Evolutionary conservation across 2,888 invertebrate genomes (phyloP).

Genomic region (Dynastes grantii): DNA sequence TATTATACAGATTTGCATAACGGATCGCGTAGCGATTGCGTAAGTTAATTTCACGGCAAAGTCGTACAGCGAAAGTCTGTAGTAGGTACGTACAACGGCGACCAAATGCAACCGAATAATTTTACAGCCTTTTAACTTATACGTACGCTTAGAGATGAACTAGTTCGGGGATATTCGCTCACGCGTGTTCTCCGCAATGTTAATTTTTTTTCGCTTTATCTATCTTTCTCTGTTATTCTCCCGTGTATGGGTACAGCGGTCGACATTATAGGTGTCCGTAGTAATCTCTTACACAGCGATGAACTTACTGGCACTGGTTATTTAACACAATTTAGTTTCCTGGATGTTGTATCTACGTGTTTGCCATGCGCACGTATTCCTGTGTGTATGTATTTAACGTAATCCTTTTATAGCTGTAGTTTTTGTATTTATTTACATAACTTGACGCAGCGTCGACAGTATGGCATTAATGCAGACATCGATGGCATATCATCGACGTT

Average conservation of each 20-base stretch:
- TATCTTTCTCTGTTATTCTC: slow-evolving; percentile 9
- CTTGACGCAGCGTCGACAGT: background rate
- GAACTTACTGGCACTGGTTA: slow-evolving; percentile 33
- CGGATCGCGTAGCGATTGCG: slow-evolving; percentile 38
- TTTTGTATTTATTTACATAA: slow-evolving; percentile 12
- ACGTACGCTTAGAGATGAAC: background rate
- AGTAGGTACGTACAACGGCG: too few species aligned
- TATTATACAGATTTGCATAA: slow-evolving; percentile 45
- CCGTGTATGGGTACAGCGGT: background rate
- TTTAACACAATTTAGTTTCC: slow-evolving; percentile 45
- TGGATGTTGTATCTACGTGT: slow-evolving; percentile 25
- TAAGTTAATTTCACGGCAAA: slow-evolving; percentile 44
- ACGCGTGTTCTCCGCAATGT: too few species aligned
- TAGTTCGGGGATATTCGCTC: too few species aligned
- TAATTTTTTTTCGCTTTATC: background rate
- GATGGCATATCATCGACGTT: slow-evolving; percentile 18
- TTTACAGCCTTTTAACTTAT: background rate
- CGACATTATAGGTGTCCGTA: slow-evolving; percentile 13
- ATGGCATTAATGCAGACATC: background rate
- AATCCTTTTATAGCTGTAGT: slow-evolving; percentile 14
- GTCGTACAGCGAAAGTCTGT: slow-evolving; percentile 39
- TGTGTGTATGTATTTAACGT: slow-evolving; percentile 1
- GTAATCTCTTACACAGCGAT: slow-evolving; percentile 33
- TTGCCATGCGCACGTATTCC: background rate
- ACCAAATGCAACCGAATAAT: background rate